Conservation (phyloP, 2,888 invertebrate species). For the Imbricaverruca yamaguchii region DNA sequence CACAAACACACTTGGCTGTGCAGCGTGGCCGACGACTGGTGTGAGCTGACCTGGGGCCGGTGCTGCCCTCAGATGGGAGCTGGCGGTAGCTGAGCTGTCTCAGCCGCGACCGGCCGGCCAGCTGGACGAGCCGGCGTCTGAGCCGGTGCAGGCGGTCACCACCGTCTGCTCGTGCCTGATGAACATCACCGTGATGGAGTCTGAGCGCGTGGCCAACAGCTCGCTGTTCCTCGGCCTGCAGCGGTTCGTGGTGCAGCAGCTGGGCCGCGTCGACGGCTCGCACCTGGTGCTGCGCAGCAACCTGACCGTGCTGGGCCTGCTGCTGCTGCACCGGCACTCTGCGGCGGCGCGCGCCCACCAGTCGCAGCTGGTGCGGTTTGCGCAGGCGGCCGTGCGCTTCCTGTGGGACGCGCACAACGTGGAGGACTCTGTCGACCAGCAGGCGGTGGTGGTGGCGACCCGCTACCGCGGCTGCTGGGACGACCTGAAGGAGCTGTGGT, state of each 20-base stretch:
- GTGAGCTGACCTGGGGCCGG: too few relatives aligned
- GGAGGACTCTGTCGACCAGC: slow-evolving; percentile 53
- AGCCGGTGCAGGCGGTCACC: slow-evolving; percentile 73
- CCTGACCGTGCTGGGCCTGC: slow-evolving; percentile 68
- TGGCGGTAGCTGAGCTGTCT: background rate
- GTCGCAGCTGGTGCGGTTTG: slow-evolving; percentile 43
- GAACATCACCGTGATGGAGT: slow-evolving; percentile 83
- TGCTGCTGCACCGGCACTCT: slow-evolving; percentile 73
- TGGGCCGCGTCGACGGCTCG: slow-evolving; percentile 30
- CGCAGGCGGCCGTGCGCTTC: slow-evolving; percentile 80
- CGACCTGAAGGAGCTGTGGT: slow-evolving; percentile 86
- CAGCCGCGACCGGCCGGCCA: slow-evolving; percentile 24
- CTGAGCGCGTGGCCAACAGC: slow-evolving; percentile 70
- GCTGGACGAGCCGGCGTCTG: slow-evolving; percentile 36
- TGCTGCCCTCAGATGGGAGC: background rate
- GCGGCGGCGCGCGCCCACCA: slow-evolving; percentile 51
- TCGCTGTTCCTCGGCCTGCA: slow-evolving; percentile 67
- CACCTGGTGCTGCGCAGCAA: slow-evolving; percentile 76
- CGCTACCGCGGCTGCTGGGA: slow-evolving; percentile 80
- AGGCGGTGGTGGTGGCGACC: slow-evolving; percentile 70
- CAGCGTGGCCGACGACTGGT: too few relatives aligned
- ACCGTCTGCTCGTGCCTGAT: slow-evolving; percentile 85
- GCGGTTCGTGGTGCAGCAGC: slow-evolving; percentile 55
- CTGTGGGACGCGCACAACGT: slow-evolving; percentile 87
- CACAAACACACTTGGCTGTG: too few relatives aligned